Conservation (phyloP, 2,888 invertebrate genomes). For the Syrphus vitripennis region DNA sequence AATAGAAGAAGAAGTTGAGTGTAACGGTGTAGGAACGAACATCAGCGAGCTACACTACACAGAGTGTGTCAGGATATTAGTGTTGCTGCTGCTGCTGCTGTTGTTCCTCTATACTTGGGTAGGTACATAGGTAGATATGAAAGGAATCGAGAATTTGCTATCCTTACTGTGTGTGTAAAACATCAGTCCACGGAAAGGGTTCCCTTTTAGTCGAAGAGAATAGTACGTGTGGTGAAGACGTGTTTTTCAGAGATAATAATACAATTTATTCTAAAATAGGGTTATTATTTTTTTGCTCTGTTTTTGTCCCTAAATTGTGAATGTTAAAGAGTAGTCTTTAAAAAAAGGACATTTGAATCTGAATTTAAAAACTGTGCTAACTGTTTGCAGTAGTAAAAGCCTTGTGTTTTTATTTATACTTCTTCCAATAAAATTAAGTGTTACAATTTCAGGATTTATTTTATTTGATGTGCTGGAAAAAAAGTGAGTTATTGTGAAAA, state of each 20-base stretch:
- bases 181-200: constrained; percentile 53
- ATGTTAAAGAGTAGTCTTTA: not conserved
- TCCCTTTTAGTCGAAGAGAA: constrained; percentile 73
- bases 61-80: constrained; percentile 54
- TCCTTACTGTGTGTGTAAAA: constrained; percentile 63
- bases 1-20: constrained; percentile 13
- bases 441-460: not conserved
- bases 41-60: constrained; percentile 12
- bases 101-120: not conserved
- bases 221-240: constrained; percentile 74
- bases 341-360: constrained; percentile 12
- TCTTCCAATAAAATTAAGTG: constrained; percentile 1
- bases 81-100: constrained; percentile 39
- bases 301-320: not conserved
- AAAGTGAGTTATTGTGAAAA: constrained; percentile 42
- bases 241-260: constrained; percentile 38
- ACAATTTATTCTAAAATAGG: constrained; percentile 27
- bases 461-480: no score
- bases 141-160: constrained; percentile 52
- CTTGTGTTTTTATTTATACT: not conserved
- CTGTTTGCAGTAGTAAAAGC: not conserved
- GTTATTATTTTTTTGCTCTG: not conserved
- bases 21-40: constrained; percentile 6
- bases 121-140: not conserved
- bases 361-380: not conserved